Conservation (phyloP, 2,888 invertebrate genomes). For the Caenorhabditis panamensis region DNA sequence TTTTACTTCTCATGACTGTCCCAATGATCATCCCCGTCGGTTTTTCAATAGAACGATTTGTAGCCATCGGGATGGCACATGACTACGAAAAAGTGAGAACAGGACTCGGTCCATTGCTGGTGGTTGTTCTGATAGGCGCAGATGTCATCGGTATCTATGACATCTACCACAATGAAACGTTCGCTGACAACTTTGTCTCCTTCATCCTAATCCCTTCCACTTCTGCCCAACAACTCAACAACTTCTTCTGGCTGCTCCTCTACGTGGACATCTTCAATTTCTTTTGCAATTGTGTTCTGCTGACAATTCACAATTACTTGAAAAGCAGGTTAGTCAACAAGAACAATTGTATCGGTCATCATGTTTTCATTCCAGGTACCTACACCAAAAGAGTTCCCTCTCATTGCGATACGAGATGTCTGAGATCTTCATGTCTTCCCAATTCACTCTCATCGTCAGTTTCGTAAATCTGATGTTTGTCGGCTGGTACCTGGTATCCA, state of each 20-base stretch:
- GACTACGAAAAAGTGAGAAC: slow-evolving; percentile 29
- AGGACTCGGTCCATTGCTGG: slow-evolving; percentile 23
- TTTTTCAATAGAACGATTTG: slow-evolving; percentile 42
- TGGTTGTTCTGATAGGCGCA: slow-evolving; percentile 28
- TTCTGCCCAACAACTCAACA: slow-evolving; percentile 25
- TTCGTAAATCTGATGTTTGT: slow-evolving; percentile 45
- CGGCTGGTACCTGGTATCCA: slow-evolving; percentile 35
- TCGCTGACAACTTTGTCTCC: slow-evolving; percentile 34
- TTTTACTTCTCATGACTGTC: slow-evolving; percentile 19
- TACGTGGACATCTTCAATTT: slow-evolving; percentile 32
- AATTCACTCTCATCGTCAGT: slow-evolving; percentile 46
- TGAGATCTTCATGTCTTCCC: slow-evolving; percentile 37
- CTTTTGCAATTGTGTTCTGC: slow-evolving; percentile 12
- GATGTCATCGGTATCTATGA: slow-evolving; percentile 4
- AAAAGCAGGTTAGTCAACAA: slow-evolving; percentile 20
- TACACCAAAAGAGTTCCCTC: slow-evolving; percentile 16
- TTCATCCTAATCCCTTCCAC: slow-evolving; percentile 35
- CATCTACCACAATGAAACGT: slow-evolving; percentile 31
- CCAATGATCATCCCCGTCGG: slow-evolving; percentile 41
- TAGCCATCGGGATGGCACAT: slow-evolving; percentile 28
- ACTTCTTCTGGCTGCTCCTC: slow-evolving; percentile 34
- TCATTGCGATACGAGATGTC: slow-evolving; percentile 41
- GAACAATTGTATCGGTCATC: not conserved
- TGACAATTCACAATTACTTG: slow-evolving; percentile 10
- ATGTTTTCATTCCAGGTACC: slow-evolving; percentile 8